Conservation (phyloP, 2,888 invertebrate species). For the Rhorus exstirpatorius region DNA sequence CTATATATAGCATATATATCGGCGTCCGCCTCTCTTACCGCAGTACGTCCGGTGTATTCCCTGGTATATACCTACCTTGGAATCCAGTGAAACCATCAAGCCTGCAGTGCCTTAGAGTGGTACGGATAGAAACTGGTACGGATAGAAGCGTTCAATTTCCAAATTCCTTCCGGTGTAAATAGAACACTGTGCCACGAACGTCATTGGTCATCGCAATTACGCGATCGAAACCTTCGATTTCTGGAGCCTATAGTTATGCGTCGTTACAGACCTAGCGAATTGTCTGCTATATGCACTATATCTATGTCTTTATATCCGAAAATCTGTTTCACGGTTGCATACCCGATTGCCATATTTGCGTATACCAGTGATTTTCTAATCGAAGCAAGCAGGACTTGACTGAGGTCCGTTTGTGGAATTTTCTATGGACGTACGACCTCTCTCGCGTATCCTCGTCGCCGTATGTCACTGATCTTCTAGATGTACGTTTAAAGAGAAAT, state of each 20-base stretch:
- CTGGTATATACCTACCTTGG: constrained; percentile 1
- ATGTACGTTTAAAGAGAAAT: no score
- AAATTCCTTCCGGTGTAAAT: constrained; percentile 57
- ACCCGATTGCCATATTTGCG: constrained; percentile 56
- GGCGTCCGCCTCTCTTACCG: constrained; percentile 21
- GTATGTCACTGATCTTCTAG: not conserved
- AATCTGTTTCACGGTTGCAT: constrained; percentile 42
- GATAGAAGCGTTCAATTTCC: constrained; percentile 41
- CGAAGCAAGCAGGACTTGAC: constrained; percentile 44
- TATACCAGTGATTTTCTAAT: constrained; percentile 61
- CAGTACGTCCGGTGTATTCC: not conserved
- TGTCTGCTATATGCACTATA: no score
- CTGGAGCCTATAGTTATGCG: not conserved
- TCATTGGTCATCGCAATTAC: constrained; percentile 59
- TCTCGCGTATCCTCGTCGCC: not conserved
- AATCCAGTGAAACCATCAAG: constrained; percentile 28
- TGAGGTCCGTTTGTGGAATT: constrained; percentile 50
- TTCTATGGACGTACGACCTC: constrained; percentile 41
- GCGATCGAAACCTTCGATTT: constrained; percentile 51
- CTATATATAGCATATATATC: constrained; percentile 6
- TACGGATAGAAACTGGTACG: constrained; percentile 8
- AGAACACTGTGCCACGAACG: constrained; percentile 21
- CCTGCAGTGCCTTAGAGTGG: not conserved
- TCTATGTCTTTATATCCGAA: constrained; percentile 18
- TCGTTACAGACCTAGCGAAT: constrained; percentile 8